Evolutionary conservation across 2,888 invertebrate genomes (phyloP), one percentile per base, ranked within the genome.

Genomic region (Leucophenga montana): DNA sequence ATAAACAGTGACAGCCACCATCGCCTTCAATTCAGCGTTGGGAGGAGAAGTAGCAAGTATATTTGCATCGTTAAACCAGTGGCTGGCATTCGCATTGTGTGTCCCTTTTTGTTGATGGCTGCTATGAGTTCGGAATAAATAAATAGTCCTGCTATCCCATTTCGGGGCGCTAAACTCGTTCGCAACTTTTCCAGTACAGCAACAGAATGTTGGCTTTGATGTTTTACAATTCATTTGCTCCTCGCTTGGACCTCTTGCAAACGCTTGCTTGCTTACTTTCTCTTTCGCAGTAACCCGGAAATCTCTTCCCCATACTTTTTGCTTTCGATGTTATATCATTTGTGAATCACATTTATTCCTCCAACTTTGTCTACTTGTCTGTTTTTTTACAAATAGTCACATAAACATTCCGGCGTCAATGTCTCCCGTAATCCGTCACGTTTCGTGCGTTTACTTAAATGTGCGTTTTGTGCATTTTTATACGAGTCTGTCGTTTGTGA

Each of bases 131-230:
- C n/a, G 50, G 50, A 50, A 50, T 50, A 50, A 50, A 50, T 50
- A 50, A 50, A 50, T 50, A 50, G 50, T 50, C 50, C 50, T 50
- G 50, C n/a, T 50, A 50, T 18, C 18, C 50, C 16, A 50, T 50
- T 50, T 50, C 50, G 50, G 39, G 50, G 50, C 50, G 50, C 50
- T 5, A n/a, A 50, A 50, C 50, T 50, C 50, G 50, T 50, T 50
- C 50, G 16, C 18, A 16, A 3, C 8, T 50, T 50, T 50, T 8
- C 1, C 8, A n/a, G 16, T 50, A 16, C 16, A 50, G n/a, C 18
- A 50, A 50, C 50, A n/a, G 50, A 50, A 50, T 50, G 50, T 50
- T 50, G 50, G n/a, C 50, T 50, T 50, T 50, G 50, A 50, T 50
- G 50, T 50, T 50, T 50, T 13, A 50, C 50, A 50, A 50, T 50